phyloP scores from a whole-genome alignment of 1,140 invertebrate species.

The Papilio polyxenes region DNA sequence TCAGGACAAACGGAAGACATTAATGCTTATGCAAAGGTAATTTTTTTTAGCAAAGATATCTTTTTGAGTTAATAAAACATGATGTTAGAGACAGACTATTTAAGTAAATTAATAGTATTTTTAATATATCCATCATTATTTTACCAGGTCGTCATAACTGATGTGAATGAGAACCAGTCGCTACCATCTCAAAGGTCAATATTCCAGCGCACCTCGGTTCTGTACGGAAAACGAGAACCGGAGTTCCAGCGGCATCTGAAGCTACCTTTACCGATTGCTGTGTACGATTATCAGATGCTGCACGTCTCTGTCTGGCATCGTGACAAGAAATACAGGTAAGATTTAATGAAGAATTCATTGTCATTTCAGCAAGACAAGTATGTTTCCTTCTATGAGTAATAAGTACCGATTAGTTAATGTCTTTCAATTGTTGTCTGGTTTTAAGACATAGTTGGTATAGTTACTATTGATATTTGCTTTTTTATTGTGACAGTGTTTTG shows the following conservation, averaged over 20 bases:
- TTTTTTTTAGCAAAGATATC: no score
- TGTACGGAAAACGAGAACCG: slow-evolving; percentile 73
- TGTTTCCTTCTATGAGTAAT: background rate
- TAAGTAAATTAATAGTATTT: background rate
- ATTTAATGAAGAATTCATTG: slow-evolving; percentile 1
- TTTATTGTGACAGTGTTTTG: no score
- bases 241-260: slow-evolving; percentile 74
- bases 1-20: slow-evolving; percentile 72
- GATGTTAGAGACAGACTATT: no score
- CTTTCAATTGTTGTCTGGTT: background rate
- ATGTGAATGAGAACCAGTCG: slow-evolving; percentile 61
- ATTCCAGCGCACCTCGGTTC: slow-evolving; percentile 74
- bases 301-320: slow-evolving; percentile 76
- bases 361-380: no score
- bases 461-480: background rate
- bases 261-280: slow-evolving; percentile 62
- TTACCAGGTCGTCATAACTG: slow-evolving; percentile 72
- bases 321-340: slow-evolving; percentile 76
- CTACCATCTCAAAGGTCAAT: slow-evolving; percentile 72
- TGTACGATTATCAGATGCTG: slow-evolving; percentile 72
- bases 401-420: background rate
- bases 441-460: background rate
- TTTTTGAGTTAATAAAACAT: background rate
- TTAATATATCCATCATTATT: slow-evolving; percentile 11
- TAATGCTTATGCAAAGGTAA: slow-evolving; percentile 76